Conservation (phyloP, 2,888 invertebrate genomes). For the Hirtodrosophila cameraria region DNA sequence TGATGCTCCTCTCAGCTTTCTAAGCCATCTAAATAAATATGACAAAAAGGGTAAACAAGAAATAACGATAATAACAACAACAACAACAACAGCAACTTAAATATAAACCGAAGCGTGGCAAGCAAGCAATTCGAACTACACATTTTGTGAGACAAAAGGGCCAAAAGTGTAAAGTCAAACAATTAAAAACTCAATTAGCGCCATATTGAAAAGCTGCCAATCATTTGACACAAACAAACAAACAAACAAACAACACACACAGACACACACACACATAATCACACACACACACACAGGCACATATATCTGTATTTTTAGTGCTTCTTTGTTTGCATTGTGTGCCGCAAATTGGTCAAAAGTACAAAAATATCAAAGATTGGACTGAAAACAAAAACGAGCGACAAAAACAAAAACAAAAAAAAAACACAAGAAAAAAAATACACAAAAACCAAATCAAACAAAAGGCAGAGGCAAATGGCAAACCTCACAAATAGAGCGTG, state of each 20-base stretch:
- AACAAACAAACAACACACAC: conserved; percentile 18
- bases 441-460: conserved; percentile 61
- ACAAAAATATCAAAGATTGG: conserved; percentile 75
- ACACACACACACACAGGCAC: conserved; percentile 12
- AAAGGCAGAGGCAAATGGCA: conserved; percentile 72
- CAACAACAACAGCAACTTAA: conserved; percentile 4
- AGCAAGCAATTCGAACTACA: conserved; percentile 49
- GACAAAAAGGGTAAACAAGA: conserved; percentile 12
- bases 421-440: conserved; percentile 19
- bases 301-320: conserved; percentile 36
- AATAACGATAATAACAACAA: conserved; percentile 4
- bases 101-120: conserved; percentile 33
- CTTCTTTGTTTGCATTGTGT: conserved; percentile 71
- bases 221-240: conserved; percentile 52
- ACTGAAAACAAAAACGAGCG: conserved; percentile 40
- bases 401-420: conserved; percentile 30
- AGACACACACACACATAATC: conserved; percentile 10
- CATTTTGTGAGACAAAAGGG: conserved; percentile 49
- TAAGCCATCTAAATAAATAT: conserved; percentile 23
- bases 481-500: conserved; percentile 77
- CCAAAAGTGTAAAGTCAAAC: conserved; percentile 72
- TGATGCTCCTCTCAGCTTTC: background rate
- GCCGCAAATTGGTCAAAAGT: conserved; percentile 78
- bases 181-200: conserved; percentile 80
- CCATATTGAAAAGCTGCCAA: conserved; percentile 78